These are phyloP conservation scores for Neomonachus schauinslandi DNA, from an alignment of 2,113 vertebrate species.

Conservation along the genomic window DNA sequence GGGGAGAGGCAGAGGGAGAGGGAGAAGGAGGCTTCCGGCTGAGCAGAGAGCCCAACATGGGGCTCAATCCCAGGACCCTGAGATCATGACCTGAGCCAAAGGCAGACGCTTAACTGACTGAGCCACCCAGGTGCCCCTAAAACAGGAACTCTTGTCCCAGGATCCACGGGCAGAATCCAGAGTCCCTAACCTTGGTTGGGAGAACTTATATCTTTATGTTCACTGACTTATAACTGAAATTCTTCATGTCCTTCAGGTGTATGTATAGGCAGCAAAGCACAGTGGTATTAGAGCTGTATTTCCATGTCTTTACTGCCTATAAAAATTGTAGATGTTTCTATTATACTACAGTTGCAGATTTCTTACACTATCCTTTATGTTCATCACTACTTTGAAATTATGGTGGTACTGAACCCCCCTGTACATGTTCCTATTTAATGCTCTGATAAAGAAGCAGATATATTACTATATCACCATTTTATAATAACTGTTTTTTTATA, in stretches of 20 bases:
- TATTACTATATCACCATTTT: not conserved
- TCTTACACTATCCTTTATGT: not conserved
- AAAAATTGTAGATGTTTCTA: not conserved
- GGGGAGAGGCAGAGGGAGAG: no score
- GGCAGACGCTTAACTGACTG: not conserved
- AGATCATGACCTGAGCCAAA: no score
- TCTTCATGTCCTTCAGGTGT: not conserved
- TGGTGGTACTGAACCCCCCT: not conserved
- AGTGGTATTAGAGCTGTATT: not conserved
- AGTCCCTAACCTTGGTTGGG: not conserved
- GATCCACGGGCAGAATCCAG: not conserved
- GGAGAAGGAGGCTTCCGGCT: no score
- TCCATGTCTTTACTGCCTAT: not conserved
- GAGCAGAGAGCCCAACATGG: no score
- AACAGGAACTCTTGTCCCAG: not conserved
- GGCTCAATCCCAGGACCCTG: no score
- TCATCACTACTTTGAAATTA: not conserved
- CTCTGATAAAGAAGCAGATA: not conserved
- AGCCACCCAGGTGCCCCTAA: not conserved
- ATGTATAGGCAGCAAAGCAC: not conserved
- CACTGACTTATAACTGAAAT: not conserved
- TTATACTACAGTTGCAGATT: not conserved
- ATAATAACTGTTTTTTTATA: not conserved
- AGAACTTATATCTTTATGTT: not conserved
- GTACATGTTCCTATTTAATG: not conserved